phyloP scores from a whole-genome alignment of 2,113 vertebrate genomes.

The Gavia stellata region DNA sequence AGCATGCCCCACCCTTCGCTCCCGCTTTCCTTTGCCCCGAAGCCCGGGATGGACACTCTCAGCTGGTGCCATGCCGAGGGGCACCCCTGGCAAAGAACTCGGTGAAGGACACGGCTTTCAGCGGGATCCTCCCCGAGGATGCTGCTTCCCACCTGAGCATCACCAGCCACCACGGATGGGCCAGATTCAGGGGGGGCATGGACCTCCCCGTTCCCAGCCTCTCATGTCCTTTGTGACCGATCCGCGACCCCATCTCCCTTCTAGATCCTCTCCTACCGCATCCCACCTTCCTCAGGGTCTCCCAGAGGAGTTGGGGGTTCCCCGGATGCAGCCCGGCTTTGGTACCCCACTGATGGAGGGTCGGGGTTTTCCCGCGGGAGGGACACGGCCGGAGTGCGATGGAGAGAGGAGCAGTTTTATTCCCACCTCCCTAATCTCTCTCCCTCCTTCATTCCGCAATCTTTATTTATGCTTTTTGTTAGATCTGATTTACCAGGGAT shows the following conservation, averaged over 20 bases:
- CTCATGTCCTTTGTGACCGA: neutral
- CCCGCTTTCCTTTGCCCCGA: neutral
- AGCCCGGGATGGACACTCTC: neutral
- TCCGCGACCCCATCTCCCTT: neutral
- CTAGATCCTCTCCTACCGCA: neutral
- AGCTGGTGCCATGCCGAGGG: no score
- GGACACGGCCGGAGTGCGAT: fast-evolving
- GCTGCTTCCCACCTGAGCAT: neutral
- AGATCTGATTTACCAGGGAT: constrained; percentile 4
- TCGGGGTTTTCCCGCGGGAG: fast-evolving
- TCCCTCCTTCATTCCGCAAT: neutral
- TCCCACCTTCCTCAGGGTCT: neutral
- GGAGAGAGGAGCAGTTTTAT: neutral
- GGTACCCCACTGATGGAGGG: neutral
- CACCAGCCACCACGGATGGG: no score
- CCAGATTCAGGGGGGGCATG: neutral
- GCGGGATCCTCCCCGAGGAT: neutral
- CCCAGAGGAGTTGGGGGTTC: neutral
- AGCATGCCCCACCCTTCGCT: neutral
- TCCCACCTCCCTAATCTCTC: neutral
- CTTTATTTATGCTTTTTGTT: neutral
- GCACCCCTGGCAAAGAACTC: neutral
- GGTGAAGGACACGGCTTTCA: neutral
- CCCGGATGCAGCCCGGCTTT: neutral
- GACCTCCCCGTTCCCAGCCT: neutral